Evolutionary conservation across 2,113 vertebrate genomes (phyloP), one percentile per base, ranked within the genome.

Genomic region (Poeciliopsis retropinna): DNA sequence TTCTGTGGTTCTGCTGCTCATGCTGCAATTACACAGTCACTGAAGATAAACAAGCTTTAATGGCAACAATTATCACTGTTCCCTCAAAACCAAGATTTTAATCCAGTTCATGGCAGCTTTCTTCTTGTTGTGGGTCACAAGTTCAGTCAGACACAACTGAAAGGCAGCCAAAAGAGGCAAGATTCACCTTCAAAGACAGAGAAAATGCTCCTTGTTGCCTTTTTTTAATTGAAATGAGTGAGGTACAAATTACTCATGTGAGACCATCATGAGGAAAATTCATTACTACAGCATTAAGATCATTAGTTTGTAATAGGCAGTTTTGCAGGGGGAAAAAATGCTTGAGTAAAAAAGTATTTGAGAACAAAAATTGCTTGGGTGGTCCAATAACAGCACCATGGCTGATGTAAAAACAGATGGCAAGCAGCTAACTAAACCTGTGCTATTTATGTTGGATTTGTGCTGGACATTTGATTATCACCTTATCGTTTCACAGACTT

Each of bases 211-310:
- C 60, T 31, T 29, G 65, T 69, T 60, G 60, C 31, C 41, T 47
- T 32, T 7, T 1, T 7, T 1, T 70, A 17, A 78, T 57, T 87
- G 11, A 70, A 83, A 79, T 41, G 9, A 82, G 78, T 78, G 65
- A 37, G 32, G 15, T 67, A 64, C 29, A 60, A 64, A 73, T 7
- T 44, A 71, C 10, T 9, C 39, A 15, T 34, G 67, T 37, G 28
- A 75, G 32, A 34, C 41, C 31, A 65, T 27, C 19, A 7, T 34
- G n/a, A 80, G n/a, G 8, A 28, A 30, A 70, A 80, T 73, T 75
- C 60, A 80, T 73, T 81, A 69, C 31, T 68, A 75, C 54, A 44
- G 19, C 61, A 73, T 76, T 64, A 69, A 41, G 30, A 60, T 76
- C 30, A 69, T 75, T 79, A 60, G 44, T 32, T n/a, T 27, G 64